Base-by-base conservation (phyloP, 2,888 invertebrate species). In the Acanthosoma haemorrhoidale region DNA sequence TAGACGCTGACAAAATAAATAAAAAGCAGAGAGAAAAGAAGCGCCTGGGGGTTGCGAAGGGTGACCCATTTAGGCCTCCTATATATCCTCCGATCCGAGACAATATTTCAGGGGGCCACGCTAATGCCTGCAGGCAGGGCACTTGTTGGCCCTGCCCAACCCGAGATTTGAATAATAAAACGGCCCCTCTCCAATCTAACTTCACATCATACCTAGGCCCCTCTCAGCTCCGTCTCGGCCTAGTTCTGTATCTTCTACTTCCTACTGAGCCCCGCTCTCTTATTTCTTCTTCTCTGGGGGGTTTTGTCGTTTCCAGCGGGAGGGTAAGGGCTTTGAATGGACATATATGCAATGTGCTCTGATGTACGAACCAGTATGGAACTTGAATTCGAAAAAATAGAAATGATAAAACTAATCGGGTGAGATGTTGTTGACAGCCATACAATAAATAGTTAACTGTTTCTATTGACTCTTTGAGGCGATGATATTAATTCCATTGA, bases 101-200 rank as follows among this genome's bases (percentile, higher is more conserved):
- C 51, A 25, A 51, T 51, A 51, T 51, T 51, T 51, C 25, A 51
- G n/a, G 25, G n/a, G 25, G 5, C 13, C 51, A 51, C 51, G 51
- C 51, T 51, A 51, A 51, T 51, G 25, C 51, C n/a, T n/a, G n/a
- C n/a, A n/a, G n/a, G n/a, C n/a, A n/a, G n/a, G n/a, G n/a, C 51
- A 51, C 51, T 51, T 51, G 51, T 51, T 51, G 51, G 51, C 51
- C 51, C 29, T 25, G 51, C n/a, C 51, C 2, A n/a, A n/a, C 5
- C 25, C 51, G 29, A 51, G 51, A 51, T 51, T 51, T 51, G 51
- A 51, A 51, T 51, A 51, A 51, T 51, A 51, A 51, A 51, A 51
- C 51, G 51, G 25, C 2, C 51, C 25, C 0, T 2, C 2, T 51
- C 51, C 51, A 51, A 51, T 51, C 51, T 51, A 51, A 51, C 51